Conservation (phyloP, 2,113 vertebrate species). For the Protobothrops mucrosquamatus region DNA sequence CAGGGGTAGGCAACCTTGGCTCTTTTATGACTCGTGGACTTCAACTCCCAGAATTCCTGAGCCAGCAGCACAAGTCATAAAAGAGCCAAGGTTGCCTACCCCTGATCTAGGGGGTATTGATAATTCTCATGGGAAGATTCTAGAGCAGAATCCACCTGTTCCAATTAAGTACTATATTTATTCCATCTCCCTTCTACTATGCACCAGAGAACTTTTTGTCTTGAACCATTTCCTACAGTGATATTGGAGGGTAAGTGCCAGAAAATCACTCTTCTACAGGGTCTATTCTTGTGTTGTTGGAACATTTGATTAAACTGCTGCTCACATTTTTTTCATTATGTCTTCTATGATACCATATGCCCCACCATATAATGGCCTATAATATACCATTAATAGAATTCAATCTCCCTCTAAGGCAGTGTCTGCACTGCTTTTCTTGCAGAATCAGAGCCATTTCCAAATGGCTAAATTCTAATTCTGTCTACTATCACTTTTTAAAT, state of each 20-base stretch:
- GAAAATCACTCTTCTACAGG: not conserved
- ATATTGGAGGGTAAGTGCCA: not conserved
- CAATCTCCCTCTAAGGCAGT: not conserved
- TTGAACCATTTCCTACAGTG: not conserved
- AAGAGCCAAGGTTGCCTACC: no score
- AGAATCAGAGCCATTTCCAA: not conserved
- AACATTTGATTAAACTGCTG: not conserved
- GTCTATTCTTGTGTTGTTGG: not conserved
- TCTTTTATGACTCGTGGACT: no score
- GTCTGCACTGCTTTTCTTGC: not conserved
- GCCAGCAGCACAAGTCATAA: no score
- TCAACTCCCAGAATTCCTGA: no score
- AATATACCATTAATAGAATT: not conserved
- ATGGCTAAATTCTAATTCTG: not conserved
- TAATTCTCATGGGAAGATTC: not conserved
- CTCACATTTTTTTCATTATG: not conserved
- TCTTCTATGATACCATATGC: not conserved
- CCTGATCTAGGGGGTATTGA: not conserved
- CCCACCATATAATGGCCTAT: not conserved
- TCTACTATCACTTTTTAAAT: not conserved
- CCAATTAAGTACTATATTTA: not conserved
- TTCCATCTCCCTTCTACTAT: not conserved
- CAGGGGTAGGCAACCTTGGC: no score
- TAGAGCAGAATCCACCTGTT: not conserved
- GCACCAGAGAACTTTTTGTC: not conserved